Evolutionary conservation across 2,797 vertebrate genomes (phyloP), one percentile per base, ranked within the genome.

Genomic region (Acanthornis magna): DNA sequence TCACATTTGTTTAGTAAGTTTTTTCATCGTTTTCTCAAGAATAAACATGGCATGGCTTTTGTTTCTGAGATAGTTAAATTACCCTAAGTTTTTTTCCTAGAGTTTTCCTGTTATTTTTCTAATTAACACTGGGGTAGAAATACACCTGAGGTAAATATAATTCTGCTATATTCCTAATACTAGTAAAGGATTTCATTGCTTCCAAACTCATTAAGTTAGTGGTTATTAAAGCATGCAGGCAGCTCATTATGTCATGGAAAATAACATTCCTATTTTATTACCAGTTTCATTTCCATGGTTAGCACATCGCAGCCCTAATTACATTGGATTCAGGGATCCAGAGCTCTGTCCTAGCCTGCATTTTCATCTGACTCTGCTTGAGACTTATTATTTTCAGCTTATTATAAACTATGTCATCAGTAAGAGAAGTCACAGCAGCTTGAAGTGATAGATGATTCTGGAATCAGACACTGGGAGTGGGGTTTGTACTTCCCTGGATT

Each of bases 301-400:
- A 92, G 55, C 32, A 93, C 68, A 61, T 10, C 25, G 80, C 19
- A 91, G 45, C 58, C 42, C 78, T 94, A 89, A 89, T 96, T 87
- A 77, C 62, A 34, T 4, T 68, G 73, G 84, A 86, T 70, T 38
- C 32, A 47, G 26, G 30, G 55, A 82, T 53, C 71, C 8, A 25
- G 3, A 21, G 73, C 58, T 88, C 88, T 68, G 50, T 65, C 74
- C 91, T 76, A 75, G 30, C 9, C 70, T 62, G 43, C 20, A 55
- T 95, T 94, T 93, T 75, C 47, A 20, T 70, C 48, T 75, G 25
- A 50, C 79, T 85, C 75, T 89, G 68, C 91, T 91, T 96, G 66
- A 58, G 66, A 55, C 62, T 81, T 91, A 72, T 32, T 95, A 75
- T 94, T 92, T 93, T 78, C 62, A 78, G 34, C 73, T 95, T 89